These are phyloP conservation scores for Neostethus bicornis DNA, from an alignment of 2,797 vertebrate species.

Conservation along the genomic window DNA sequence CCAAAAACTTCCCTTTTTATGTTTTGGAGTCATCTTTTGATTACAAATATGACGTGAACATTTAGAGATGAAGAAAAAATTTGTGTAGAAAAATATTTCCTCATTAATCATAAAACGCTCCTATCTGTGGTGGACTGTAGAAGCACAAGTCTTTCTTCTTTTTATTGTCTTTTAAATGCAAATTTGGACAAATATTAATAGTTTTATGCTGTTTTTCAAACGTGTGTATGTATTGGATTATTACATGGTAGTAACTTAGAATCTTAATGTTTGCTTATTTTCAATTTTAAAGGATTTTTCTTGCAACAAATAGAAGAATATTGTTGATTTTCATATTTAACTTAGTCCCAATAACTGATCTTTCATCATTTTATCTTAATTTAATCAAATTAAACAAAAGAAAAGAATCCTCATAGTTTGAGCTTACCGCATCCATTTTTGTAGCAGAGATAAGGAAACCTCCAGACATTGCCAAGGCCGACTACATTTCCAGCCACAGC, in stretches of 20 bases:
- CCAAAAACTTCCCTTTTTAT: background rate
- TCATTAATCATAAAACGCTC: too few relatives aligned
- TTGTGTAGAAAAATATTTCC: too few relatives aligned
- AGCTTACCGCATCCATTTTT: constrained; percentile 80
- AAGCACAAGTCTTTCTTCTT: too few relatives aligned
- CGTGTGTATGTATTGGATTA: too few relatives aligned
- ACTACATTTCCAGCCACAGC: constrained; percentile 77
- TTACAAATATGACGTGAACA: background rate
- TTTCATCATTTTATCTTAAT: background rate
- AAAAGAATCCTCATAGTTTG: background rate
- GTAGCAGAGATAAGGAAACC: constrained; percentile 83
- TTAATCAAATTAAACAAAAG: background rate
- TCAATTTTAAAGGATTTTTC: too few relatives aligned
- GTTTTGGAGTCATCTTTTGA: background rate
- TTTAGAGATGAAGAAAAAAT: background rate
- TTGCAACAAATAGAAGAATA: too few relatives aligned
- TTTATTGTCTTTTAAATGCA: too few relatives aligned
- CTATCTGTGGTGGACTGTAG: too few relatives aligned
- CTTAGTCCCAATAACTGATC: background rate
- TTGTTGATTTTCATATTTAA: background rate
- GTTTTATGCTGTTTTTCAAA: too few relatives aligned
- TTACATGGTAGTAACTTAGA: too few relatives aligned
- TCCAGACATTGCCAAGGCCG: constrained; percentile 80
- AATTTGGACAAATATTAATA: too few relatives aligned
- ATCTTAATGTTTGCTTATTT: too few relatives aligned